Evolutionary conservation across 1,140 invertebrate genomes (phyloP), one percentile per base, ranked within the genome.

Genomic region (Eurosta solidaginis): DNA sequence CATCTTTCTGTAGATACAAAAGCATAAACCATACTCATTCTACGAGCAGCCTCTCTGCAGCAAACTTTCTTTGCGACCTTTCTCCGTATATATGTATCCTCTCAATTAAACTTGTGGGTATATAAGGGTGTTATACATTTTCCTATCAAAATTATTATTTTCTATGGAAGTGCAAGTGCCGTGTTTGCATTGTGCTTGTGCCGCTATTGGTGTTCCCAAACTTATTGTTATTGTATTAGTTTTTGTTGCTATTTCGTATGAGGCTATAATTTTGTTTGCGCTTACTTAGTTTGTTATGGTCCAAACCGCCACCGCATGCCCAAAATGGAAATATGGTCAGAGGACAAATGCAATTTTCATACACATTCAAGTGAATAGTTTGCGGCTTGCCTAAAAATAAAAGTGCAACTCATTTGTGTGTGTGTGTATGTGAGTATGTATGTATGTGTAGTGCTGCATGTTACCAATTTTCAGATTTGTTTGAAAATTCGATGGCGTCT

Each of bases 331-430:
- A 68, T 68, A 68, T 68, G 33, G 33, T 2, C 59, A 12, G 14
- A 68, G 59, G n/a, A n/a, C 17, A 68, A 68, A 68, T 68, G 59
- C 59, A 68, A 68, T 68, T 68, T 68, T 68, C 59, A 33, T 33
- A 42, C 12, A 68, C 59, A 68, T 68, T 40, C 59, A 42, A 68
- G 59, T 68, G 59, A 68, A 68, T 68, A 40, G 59, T 36, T 42
- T 68, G 59, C 20, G 33, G 36, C 59, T 68, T 68, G 59, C 17
- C 59, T 17, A 63, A 54, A 22, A 29, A 63, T 25, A 47, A 47
- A 47, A 17, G 50, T 54, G 50, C 50, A 54, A 29, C 50, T 5
- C 5, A 44, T 6, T 44, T 22, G 20, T 52, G 20, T 25, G 49
- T 27, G 49, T 9, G 7, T 52, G 10, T 14, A 20, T 54, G 5